These are phyloP conservation scores for Squalus acanthias DNA, from an alignment of 2,797 vertebrate species.

Conservation along the genomic window DNA sequence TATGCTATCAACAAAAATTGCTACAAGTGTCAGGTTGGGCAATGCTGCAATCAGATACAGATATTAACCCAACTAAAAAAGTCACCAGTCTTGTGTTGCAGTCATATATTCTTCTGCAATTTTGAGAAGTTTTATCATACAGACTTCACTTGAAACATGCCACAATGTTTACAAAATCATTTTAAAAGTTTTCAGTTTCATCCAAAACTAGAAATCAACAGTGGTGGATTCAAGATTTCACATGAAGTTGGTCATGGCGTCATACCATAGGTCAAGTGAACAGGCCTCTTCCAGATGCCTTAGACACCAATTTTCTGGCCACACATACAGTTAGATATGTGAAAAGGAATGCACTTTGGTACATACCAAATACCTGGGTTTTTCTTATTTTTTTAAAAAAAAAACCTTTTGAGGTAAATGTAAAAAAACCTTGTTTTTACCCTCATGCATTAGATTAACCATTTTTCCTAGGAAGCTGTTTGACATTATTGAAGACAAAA, in stretches of 20 bases:
- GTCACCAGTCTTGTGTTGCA: not conserved
- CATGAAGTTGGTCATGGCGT: conserved; percentile 59
- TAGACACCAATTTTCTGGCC: conserved; percentile 68
- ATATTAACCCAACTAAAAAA: not conserved
- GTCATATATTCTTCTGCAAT: conserved; percentile 2
- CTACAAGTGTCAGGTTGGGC: not conserved
- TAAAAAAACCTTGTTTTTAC: conserved; percentile 48
- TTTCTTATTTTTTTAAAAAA: conserved; percentile 72
- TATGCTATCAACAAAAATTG: conserved; percentile 17
- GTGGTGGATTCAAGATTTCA: conserved; percentile 42
- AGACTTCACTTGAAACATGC: not conserved
- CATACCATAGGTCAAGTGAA: conserved; percentile 57
- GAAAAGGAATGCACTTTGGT: conserved; percentile 99
- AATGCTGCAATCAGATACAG: not conserved
- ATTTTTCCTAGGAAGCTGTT: conserved; percentile 47
- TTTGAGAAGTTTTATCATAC: not conserved
- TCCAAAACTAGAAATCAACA: conserved; percentile 8
- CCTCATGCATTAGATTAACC: not conserved
- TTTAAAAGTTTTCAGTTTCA: not conserved
- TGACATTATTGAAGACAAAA: conserved; percentile 63
- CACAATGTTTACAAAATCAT: not conserved
- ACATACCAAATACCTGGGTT: conserved; percentile 95
- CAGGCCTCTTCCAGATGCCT: conserved; percentile 70
- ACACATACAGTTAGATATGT: conserved; percentile 65
- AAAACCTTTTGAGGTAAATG: conserved; percentile 90